Base-by-base conservation (phyloP, 1,140 invertebrate genomes). In the Episyrphus balteatus region DNA sequence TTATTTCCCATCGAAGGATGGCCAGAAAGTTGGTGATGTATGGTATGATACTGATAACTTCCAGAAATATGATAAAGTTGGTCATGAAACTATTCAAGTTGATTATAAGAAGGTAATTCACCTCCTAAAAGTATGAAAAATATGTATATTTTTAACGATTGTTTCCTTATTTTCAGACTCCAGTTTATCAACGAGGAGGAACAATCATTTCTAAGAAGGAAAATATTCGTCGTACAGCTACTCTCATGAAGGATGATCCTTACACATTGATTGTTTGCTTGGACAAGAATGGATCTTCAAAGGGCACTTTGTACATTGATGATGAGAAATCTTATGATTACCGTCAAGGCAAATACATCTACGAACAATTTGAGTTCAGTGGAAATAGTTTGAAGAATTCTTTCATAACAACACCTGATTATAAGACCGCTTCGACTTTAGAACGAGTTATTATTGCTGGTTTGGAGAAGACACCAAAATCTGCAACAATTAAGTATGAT, bases 1-100 rank as follows among this genome's bases (percentile, higher is more conserved):
- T 7, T 96, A 98, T 59, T 84, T 99, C 57, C 96, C 96, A 15
- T 81, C 80, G 7, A 70, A 78, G 17, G 75, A 83, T 52, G 70
- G 76, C 34, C 56, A 61, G 34, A 61, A 63, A 42, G 62, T 51
- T 19, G 67, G 80, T 52, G 71, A 76, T 43, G 58, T 83, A 15
- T 98, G 96, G 96, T 98, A 96, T 71, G 91, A 98, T 65, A 78
- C 91, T 31, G 82, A 90, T 54, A 87, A 83, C 1, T 84, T 84
- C 68, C 76, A 71, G 70, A 42, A 81, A 2, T 59, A 81, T 54
- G 57, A 70, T 26, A 76, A 77, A 8, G 67, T 70, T 14, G 81
- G 81, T 5, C 68, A 65, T 26, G 62, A 79, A 6, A 78, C 72
- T 34, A 68, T 93, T 18, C 72, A 79, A 7, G 88, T 88, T 13